A percentile compares a stretch with the other conserved stretches of the same genome.
Conservation (phyloP, 2,888 invertebrate genomes). For the Antitype chi region DNA sequence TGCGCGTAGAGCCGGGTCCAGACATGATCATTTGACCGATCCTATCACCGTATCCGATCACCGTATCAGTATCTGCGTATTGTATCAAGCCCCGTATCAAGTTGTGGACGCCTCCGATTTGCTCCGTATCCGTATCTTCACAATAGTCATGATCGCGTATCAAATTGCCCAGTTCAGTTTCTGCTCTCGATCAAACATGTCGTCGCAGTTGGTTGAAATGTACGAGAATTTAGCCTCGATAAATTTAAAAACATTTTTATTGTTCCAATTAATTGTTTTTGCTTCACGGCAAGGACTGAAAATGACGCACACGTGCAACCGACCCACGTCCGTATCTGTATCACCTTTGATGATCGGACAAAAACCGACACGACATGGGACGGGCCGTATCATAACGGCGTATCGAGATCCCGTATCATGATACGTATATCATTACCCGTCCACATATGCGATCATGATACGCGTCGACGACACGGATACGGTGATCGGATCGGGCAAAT, state of each 20-base stretch:
- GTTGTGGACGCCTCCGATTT: background rate
- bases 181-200: constrained; percentile 45
- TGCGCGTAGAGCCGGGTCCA: too few species aligned
- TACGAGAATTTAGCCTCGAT: constrained; percentile 30
- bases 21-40: too few species aligned
- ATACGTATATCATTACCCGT: constrained; percentile 47
- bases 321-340: constrained; percentile 38
- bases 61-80: too few species aligned
- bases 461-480: constrained; percentile 54
- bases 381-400: constrained; percentile 59
- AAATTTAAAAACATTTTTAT: too few species aligned
- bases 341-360: constrained; percentile 60
- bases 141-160: too few species aligned
- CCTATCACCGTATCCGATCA: too few species aligned
- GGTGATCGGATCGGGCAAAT: constrained; percentile 53
- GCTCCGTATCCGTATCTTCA: too few species aligned
- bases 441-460: constrained; percentile 55
- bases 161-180: constrained; percentile 31
- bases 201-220: constrained; percentile 43
- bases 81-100: too few species aligned
- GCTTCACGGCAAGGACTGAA: too few species aligned
- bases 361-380: constrained; percentile 56
- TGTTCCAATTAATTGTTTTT: too few species aligned
- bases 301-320: too few species aligned
- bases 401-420: constrained; percentile 49